Conservation (phyloP, 2,113 vertebrate species). For the Ailurus styani region DNA sequence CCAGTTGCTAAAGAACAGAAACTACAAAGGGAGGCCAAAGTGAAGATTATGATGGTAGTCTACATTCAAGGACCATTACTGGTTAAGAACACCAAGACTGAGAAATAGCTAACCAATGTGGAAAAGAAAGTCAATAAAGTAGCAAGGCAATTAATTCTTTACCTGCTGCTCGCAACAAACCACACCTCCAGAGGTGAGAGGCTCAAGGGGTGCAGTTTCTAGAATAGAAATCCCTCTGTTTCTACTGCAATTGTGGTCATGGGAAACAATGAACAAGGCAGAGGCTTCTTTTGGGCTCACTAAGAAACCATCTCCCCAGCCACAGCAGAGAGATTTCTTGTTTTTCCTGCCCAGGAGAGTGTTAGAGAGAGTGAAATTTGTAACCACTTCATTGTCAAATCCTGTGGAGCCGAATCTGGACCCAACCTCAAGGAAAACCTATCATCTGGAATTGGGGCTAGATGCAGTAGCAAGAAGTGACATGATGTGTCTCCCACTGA, state of each 20-base stretch:
- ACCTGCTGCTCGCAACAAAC: neutral
- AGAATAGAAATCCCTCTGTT: neutral
- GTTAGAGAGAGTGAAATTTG: neutral
- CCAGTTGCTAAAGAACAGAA: neutral
- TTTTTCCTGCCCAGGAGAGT: neutral
- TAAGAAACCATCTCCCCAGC: neutral
- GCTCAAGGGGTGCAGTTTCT: neutral
- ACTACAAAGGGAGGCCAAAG: neutral
- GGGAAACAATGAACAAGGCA: neutral
- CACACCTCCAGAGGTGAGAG: neutral
- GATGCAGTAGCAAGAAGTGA: neutral
- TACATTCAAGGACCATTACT: neutral
- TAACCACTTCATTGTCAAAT: neutral
- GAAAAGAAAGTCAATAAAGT: neutral
- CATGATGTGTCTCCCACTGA: neutral
- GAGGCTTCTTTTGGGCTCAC: neutral
- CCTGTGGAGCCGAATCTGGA: neutral
- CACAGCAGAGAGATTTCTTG: neutral
- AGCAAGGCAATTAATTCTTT: neutral
- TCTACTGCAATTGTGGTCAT: neutral
- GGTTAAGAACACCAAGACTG: neutral
- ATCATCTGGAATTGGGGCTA: neutral
- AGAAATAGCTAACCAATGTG: neutral
- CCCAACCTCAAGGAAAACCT: neutral
- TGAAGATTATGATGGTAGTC: neutral